Evolutionary conservation across 2,797 vertebrate genomes (phyloP), one percentile per base, ranked within the genome.

Genomic region (Pangasius larnaudii): DNA sequence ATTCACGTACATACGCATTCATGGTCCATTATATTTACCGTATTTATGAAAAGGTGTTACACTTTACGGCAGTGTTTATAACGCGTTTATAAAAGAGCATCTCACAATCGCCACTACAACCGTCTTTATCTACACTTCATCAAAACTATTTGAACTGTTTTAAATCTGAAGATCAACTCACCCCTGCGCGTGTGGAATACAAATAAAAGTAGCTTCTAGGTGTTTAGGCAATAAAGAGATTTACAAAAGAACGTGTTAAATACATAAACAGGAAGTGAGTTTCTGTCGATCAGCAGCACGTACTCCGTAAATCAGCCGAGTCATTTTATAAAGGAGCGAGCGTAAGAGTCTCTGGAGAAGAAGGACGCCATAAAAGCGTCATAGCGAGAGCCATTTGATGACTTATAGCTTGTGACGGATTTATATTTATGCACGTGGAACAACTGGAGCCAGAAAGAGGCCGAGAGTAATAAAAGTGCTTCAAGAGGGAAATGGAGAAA

Each of bases 331-430:
- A 42, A 58, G 10, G 1, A 49, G 83, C 36, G 49, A 51, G 51
- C 2, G 1, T 19, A 61, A 36, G 22, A 49, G 56, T 51, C 87
- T 81, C 33, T n/a, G 9, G 78, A 27, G 78, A 13, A 30, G 30
- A 51, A 13, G 8, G 39, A 81, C 77, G 71, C 77, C 24, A 30
- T 88, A 81, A 88, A 85, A 39, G 88, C 56, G 88, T 85, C 77
- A 88, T 16, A 42, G 77, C 1, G 22, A 74, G 36, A 82, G 58
- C 16, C 36, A 22, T 72, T 61, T 13, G 63, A 51, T 24, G 27
- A 51, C 33, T 63, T 82, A 79, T 18, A 5, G 36, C 63, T 59
- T 27, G 63, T 46, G 72, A 51, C 39, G 46, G 67, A 75, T 81
- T 85, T 81, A 19, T 19, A 39, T 89, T 80, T 80, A 58, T 63